A percentile compares a stretch with the other conserved stretches of the same genome.
phyloP scores from a whole-genome alignment of 2,113 vertebrate genomes.

The Laticauda colubrina region DNA sequence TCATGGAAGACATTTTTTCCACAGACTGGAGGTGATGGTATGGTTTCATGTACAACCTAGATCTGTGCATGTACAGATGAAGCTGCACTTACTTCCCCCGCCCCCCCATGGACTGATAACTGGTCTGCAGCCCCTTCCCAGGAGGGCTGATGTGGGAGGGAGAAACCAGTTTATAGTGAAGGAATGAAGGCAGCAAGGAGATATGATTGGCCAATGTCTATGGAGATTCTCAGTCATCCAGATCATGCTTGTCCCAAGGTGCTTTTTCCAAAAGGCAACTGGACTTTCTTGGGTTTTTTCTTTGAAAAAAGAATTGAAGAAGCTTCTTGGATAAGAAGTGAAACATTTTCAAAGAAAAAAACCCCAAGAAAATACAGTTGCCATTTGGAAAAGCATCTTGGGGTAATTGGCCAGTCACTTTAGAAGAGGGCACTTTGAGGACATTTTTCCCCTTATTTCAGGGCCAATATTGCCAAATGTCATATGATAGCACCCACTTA shows the following conservation, averaged over 20 bases:
- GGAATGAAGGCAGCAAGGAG: background rate
- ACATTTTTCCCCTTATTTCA: background rate
- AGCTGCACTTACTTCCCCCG: fast-evolving
- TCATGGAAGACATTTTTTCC: background rate
- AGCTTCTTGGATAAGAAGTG: background rate
- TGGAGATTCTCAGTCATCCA: background rate
- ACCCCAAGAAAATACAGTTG: background rate
- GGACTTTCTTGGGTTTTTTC: background rate
- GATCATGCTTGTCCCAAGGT: background rate
- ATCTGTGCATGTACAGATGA: background rate
- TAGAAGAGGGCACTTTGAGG: background rate
- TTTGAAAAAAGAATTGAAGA: background rate
- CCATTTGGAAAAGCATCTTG: background rate
- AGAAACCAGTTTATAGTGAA: background rate
- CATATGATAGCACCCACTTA: background rate
- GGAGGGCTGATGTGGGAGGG: background rate
- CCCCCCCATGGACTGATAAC: background rate
- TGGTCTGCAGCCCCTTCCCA: background rate
- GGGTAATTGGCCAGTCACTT: background rate
- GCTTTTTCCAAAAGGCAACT: background rate
- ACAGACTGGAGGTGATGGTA: background rate
- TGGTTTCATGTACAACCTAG: background rate
- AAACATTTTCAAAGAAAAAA: background rate
- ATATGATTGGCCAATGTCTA: background rate
- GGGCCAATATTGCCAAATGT: background rate